Conservation (phyloP, 2,888 invertebrate genomes). For the Epistrophe eligans region DNA sequence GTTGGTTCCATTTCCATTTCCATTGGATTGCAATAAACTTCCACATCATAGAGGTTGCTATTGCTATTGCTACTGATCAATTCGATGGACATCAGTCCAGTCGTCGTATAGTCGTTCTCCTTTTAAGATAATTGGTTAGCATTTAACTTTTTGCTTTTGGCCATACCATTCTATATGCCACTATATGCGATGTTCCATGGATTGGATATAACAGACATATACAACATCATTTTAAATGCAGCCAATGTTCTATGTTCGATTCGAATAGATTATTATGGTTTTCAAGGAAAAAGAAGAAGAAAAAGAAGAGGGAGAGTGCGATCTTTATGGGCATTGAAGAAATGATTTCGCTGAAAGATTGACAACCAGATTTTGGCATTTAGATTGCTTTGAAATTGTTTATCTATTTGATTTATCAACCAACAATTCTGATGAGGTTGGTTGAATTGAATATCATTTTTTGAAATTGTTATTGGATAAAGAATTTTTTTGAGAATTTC, state of each 20-base stretch:
- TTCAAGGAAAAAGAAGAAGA: neutral
- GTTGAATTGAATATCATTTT: conserved; percentile 22
- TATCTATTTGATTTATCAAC: conserved; percentile 42
- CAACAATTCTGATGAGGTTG: neutral
- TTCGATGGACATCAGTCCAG: conserved; percentile 46
- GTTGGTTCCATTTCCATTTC: conserved; percentile 16
- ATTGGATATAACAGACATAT: neutral
- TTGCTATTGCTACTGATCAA: conserved; percentile 4
- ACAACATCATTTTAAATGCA: conserved; percentile 32
- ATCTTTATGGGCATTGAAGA: conserved; percentile 64
- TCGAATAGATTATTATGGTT: conserved; percentile 12
- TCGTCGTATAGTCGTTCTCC: conserved; percentile 49
- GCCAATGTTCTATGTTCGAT: conserved; percentile 39
- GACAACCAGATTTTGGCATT: conserved; percentile 63
- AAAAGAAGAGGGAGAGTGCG: conserved; percentile 40
- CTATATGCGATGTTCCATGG: conserved; percentile 1
- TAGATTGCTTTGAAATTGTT: conserved; percentile 53
- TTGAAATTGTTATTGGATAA: conserved; percentile 1
- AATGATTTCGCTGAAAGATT: conserved; percentile 55
- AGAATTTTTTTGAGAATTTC: neutral
- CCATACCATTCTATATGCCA: neutral
- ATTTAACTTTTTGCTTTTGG: conserved; percentile 65
- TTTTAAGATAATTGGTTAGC: conserved; percentile 72
- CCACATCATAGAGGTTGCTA: conserved; percentile 9
- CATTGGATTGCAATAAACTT: conserved; percentile 28